Evolutionary conservation across 2,113 vertebrate genomes (phyloP).

Genomic region (Xiphophorus couchianus): DNA sequence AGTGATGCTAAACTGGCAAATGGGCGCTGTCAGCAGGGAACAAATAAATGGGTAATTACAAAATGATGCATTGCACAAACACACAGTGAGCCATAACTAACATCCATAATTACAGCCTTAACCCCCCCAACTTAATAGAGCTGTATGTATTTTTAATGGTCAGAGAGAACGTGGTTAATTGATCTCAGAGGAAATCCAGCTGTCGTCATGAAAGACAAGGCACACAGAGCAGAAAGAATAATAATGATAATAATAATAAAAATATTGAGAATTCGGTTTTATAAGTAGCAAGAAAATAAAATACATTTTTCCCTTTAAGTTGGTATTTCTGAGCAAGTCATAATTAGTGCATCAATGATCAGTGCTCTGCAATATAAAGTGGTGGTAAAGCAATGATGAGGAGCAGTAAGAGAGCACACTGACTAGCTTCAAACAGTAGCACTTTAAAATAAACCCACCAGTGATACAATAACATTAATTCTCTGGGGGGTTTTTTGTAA

Average conservation of each 20-base stretch:
- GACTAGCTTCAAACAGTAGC: not conserved
- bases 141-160: conserved; percentile 61
- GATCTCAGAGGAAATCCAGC: conserved; percentile 55
- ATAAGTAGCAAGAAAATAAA: conserved; percentile 5
- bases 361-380: conserved; percentile 10
- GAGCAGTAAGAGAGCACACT: not conserved
- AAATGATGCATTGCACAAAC: conserved; percentile 64
- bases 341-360: conserved; percentile 17
- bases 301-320: conserved; percentile 8
- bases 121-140: conserved; percentile 43
- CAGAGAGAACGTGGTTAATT: conserved; percentile 54
- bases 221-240: not conserved
- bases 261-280: conserved; percentile 12
- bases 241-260: not conserved
- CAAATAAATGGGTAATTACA: conserved; percentile 57
- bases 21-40: conserved; percentile 40
- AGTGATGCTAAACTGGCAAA: conserved; percentile 33
- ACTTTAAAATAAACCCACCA: not conserved
- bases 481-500: not conserved
- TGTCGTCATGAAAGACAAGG: conserved; percentile 21
- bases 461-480: conserved; percentile 11
- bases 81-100: conserved; percentile 49
- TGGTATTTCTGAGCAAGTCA: conserved; percentile 2
- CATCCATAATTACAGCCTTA: conserved; percentile 57
- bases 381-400: conserved; percentile 3